A percentile compares a stretch with the other conserved stretches of the same genome.
Evolutionary conservation across 2,113 vertebrate species (phyloP).

Genomic region (Charina bottae): DNA sequence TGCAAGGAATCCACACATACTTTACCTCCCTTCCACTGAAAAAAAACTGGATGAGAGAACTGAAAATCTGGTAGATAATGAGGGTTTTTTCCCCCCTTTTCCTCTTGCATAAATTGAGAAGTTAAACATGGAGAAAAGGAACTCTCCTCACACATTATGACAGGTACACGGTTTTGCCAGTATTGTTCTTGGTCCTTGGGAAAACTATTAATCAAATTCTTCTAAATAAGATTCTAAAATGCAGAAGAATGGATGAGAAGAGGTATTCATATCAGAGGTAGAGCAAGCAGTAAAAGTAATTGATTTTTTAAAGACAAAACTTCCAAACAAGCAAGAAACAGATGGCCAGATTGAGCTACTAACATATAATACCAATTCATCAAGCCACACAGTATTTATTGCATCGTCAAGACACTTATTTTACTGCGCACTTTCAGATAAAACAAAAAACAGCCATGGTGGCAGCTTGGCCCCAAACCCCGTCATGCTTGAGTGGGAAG

Average conservation of each 20-base stretch:
- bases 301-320: constrained; percentile 57
- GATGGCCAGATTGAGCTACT: constrained; percentile 55
- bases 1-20: constrained; percentile 56
- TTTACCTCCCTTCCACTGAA: constrained; percentile 29
- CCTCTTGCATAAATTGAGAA: constrained; percentile 17
- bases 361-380: constrained; percentile 59
- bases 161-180: constrained; percentile 45
- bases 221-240: constrained; percentile 55
- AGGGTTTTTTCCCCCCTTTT: constrained; percentile 14
- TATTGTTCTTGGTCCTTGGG: constrained; percentile 30
- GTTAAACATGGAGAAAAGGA: not conserved
- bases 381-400: constrained; percentile 44
- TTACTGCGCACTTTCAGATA: constrained; percentile 41
- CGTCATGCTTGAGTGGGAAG: too few species aligned
- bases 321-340: constrained; percentile 60
- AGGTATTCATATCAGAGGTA: constrained; percentile 44
- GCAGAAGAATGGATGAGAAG: constrained; percentile 51
- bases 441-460: constrained; percentile 25
- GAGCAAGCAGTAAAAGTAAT: constrained; percentile 49
- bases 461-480: not conserved
- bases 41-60: constrained; percentile 43
- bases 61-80: constrained; percentile 47
- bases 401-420: constrained; percentile 34
- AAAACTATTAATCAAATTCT: constrained; percentile 62
- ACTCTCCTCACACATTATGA: constrained; percentile 28